phyloP scores from a whole-genome alignment of 2,888 invertebrate genomes.

The Melinopterus prodromus region DNA sequence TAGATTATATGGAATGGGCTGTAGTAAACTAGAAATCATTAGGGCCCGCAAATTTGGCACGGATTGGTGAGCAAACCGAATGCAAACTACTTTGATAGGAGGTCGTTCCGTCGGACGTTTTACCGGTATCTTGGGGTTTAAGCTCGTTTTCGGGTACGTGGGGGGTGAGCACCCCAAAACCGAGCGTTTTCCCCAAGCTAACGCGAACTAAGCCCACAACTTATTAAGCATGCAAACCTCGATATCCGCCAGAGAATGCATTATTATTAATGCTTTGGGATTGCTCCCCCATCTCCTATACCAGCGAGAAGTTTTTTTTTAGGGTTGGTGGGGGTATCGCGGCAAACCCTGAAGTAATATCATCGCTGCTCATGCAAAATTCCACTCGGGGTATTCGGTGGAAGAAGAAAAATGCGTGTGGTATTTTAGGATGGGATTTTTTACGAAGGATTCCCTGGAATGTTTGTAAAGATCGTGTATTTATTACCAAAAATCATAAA shows the following conservation, averaged over 20 bases:
- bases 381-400: not conserved
- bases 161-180: not conserved
- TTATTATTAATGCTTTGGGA: not conserved
- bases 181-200: not conserved
- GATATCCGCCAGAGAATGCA: not conserved
- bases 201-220: not conserved
- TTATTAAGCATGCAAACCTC: slow-evolving; percentile 4
- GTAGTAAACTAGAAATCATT: not conserved
- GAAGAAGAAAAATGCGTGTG: not conserved
- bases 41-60: not conserved
- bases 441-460: too few relatives aligned
- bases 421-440: too few relatives aligned
- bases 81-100: not conserved
- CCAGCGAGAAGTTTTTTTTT: not conserved
- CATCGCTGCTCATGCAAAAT: not conserved
- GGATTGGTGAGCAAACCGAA: not conserved
- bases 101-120: not conserved
- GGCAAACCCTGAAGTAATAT: not conserved
- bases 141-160: not conserved
- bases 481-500: too few relatives aligned
- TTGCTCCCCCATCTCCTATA: not conserved
- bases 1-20: too few relatives aligned
- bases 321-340: too few relatives aligned
- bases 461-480: too few relatives aligned
- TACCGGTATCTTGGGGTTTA: not conserved